Base-by-base conservation (phyloP, 2,113 vertebrate species). In the Lycaon pictus region DNA sequence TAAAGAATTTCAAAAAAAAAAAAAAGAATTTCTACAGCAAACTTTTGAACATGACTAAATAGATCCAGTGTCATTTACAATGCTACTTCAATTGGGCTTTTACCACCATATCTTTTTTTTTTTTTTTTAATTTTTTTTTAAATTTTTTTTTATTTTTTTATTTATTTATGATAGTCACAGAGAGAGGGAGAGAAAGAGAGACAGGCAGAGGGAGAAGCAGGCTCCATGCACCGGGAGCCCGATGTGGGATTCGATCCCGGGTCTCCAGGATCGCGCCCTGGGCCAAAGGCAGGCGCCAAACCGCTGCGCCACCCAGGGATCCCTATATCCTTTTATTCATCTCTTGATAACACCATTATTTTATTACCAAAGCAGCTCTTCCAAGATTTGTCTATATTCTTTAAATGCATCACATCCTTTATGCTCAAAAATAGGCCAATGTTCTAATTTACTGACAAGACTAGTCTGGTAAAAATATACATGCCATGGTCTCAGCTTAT, bases 341-440 rank as follows among this genome's bases (percentile, higher is more conserved):
- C 72, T 43, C 10, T 62, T 71, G 37, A 48, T 32, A 87, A 65
- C 25, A 35, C 10, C 43, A 27, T 19, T 95, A 10, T 83, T 88
- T 95, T 77, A 89, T 65, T 92, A 51, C 32, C 22, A 95, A 94
- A 92, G 55, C n/a, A 74, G 27, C 6, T 71, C 35, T 92, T 58
- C 8, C 58, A 82, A 51, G 29, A 17, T 0, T 43, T 83, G 88
- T 32, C 22, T 69, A 10, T 32, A 85, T 60, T 65, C 17, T 60
- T 48, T 71, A 72, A 90, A 72, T 35, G 88, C 3, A 92, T 48
- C 35, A 27, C 80, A 93, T 35, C 11, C 11, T 1, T 32, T 84
- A 43, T 48, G 13, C 17, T 87, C 25, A 95, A 93, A 74, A 60
- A 55, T 51, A 96, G 23, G 12, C 23, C 27, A 95, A 86, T 25